Evolutionary conservation across 2,113 vertebrate species (phyloP).

Genomic region (Felis chaus): DNA sequence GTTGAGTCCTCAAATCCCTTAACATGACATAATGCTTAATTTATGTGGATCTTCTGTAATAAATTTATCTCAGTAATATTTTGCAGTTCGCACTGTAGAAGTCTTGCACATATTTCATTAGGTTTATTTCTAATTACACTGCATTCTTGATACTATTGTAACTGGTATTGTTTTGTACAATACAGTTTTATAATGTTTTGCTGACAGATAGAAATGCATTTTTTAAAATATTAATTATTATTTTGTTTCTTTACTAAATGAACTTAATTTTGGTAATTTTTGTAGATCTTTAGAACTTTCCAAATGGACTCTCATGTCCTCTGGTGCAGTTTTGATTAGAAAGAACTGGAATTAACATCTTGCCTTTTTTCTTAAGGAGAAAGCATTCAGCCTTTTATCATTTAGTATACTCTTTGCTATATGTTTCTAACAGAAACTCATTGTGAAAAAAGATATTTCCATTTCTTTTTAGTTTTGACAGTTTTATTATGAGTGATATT

Average conservation of each 20-base stretch:
- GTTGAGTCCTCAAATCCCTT: neutral
- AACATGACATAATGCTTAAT: neutral
- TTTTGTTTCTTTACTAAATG: neutral
- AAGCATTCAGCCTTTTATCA: neutral
- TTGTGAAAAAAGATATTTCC: neutral
- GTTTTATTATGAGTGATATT: neutral
- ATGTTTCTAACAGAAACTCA: neutral
- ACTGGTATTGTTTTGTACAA: neutral
- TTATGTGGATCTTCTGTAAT: neutral
- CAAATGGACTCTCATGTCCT: neutral
- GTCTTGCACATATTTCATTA: neutral
- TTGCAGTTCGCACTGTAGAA: neutral
- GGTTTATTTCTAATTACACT: neutral
- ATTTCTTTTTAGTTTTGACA: neutral
- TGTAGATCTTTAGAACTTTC: neutral
- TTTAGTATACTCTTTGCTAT: neutral
- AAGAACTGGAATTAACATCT: neutral
- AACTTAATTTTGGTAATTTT: neutral
- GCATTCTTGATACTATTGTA: neutral
- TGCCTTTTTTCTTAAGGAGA: neutral
- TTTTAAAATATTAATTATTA: neutral
- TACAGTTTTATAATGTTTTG: neutral
- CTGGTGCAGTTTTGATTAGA: neutral
- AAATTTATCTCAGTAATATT: neutral
- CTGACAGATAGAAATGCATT: neutral